Evolutionary conservation across 2,113 vertebrate genomes (phyloP), one percentile per base, ranked within the genome.

Genomic region (Haliaeetus leucogaster): DNA sequence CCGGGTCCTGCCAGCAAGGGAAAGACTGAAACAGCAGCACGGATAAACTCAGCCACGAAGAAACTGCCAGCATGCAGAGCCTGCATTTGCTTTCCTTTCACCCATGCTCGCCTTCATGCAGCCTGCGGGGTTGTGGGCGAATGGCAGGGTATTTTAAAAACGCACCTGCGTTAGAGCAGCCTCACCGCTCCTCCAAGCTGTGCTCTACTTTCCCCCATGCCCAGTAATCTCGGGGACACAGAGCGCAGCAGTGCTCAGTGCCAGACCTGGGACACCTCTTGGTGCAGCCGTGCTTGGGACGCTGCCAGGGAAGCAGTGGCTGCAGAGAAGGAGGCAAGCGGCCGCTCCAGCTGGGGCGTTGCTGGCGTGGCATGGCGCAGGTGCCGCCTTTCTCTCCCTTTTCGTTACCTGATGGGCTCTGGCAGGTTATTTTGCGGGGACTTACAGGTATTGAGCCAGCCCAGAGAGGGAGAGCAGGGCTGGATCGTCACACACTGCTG

Each of bases 271-370:
- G 50, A 25, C 56, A 48, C 40, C 56, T 32, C 74, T 40, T 2
- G 11, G 65, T 13, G 45, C 12, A 3, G 58, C 6, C 6, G 18
- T 6, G 36, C 48, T 34, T 13, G 63, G 63, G 34, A 30, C 0
- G 10, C 26, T 30, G 58, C 52, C 58, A 22, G 52, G 52, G 50
- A 27, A 77, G 65, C 58, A 7, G 38, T 16, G 10, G 36, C 32
- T 34, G 76, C 62, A 26, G 40, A 32, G 73, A 30, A 71, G 7
- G 27, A n/a, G 36, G 47, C 19, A n/a, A 38, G 65, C 2, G 1
- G 53, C 53, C 3, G 6, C 53, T 48, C 58, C 2, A 0, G 16
- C 56, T 22, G 40, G 6, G 53, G 36, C 0, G 0, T 9, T 45
- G 61, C 72, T 61, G 61, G 38, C 55, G 36, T 8, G 29, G 50